A percentile compares a stretch with the other conserved stretches of the same genome.
Conservation (phyloP, 2,888 invertebrate genomes). For the Nemotelus nigrinus region DNA sequence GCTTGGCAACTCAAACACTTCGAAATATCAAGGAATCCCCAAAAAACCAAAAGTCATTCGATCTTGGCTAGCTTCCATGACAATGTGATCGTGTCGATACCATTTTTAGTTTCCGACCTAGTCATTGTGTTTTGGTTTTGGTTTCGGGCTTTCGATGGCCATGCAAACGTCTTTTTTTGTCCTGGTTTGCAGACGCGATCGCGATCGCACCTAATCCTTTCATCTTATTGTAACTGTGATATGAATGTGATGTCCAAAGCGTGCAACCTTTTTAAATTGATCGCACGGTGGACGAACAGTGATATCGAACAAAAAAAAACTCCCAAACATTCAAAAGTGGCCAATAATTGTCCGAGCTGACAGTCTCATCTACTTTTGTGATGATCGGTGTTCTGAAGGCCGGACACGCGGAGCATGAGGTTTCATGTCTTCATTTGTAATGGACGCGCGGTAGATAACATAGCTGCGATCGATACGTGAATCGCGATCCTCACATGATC, state of each 20-base stretch:
- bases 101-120: slow-evolving; percentile 38
- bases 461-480: slow-evolving; percentile 19
- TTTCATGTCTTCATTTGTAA: slow-evolving; percentile 47
- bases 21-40: slow-evolving; percentile 15
- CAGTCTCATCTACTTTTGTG: slow-evolving; percentile 40
- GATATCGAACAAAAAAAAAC: slow-evolving; percentile 28
- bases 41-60: slow-evolving; percentile 19
- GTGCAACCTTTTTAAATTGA: slow-evolving; percentile 25
- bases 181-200: slow-evolving; percentile 36
- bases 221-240: slow-evolving; percentile 36
- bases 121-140: slow-evolving; percentile 41
- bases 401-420: slow-evolving; percentile 2
- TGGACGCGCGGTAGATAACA: slow-evolving; percentile 20
- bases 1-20: background rate
- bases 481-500: slow-evolving; percentile 41
- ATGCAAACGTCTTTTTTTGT: slow-evolving; percentile 36
- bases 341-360: slow-evolving; percentile 44
- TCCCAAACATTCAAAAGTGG: slow-evolving; percentile 30
- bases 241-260: slow-evolving; percentile 37
- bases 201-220: slow-evolving; percentile 39
- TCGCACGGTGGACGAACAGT: slow-evolving; percentile 34
- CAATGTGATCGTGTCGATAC: slow-evolving; percentile 40
- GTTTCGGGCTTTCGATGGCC: slow-evolving; percentile 27
- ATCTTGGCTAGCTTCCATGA: background rate
- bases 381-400: slow-evolving; percentile 20